phyloP scores from a whole-genome alignment of 2,797 vertebrate species.

The Alectoris magna region DNA sequence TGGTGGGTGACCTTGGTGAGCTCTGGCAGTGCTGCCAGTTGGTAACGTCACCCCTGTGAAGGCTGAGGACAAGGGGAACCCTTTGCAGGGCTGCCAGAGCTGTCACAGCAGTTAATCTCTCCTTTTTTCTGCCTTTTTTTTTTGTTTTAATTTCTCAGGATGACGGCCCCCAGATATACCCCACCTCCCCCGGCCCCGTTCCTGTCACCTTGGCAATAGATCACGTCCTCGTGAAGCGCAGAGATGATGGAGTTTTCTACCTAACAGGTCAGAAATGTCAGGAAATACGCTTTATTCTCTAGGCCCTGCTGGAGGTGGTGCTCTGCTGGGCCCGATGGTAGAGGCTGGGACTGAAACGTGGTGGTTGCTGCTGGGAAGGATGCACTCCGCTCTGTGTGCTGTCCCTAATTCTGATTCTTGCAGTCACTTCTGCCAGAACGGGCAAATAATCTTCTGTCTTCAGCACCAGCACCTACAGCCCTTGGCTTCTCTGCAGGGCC shows the following conservation, averaged over 20 bases:
- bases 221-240: slow-evolving; percentile 85
- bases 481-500: rapidly evolving
- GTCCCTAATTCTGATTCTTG: background rate
- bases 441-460: background rate
- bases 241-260: slow-evolving; percentile 88
- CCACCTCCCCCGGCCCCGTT: slow-evolving; percentile 89
- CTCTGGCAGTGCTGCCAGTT: background rate
- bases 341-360: background rate
- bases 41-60: background rate
- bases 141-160: slow-evolving; percentile 80
- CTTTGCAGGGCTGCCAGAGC: background rate
- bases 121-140: background rate
- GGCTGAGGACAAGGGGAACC: background rate
- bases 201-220: slow-evolving; percentile 88
- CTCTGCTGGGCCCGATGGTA: background rate
- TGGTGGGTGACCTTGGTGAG: background rate
- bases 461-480: background rate
- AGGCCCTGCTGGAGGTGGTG: background rate
- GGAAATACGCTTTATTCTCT: background rate
- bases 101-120: background rate
- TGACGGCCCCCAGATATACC: slow-evolving; percentile 89
- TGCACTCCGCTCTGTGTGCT: background rate
- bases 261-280: slow-evolving; percentile 83
- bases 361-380: background rate
- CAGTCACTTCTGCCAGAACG: background rate